phyloP scores from a whole-genome alignment of 2,797 vertebrate species.

The Pelochelys cantorii region DNA sequence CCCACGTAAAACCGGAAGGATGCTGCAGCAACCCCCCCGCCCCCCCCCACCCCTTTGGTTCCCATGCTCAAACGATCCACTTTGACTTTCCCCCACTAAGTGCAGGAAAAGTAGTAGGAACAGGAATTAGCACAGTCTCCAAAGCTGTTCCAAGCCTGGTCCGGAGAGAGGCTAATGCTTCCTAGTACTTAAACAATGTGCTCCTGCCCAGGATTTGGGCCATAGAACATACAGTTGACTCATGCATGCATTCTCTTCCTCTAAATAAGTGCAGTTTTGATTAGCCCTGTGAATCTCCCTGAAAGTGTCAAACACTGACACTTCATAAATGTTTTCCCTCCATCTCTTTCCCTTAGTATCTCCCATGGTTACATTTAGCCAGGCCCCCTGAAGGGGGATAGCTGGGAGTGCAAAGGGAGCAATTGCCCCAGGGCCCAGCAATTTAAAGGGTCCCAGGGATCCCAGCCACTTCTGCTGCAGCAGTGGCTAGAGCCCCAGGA shows the following conservation, averaged over 20 bases:
- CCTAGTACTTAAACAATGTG: background rate
- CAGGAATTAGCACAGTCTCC: background rate
- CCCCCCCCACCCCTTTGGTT: too few relatives aligned
- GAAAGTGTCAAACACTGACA: conserved; percentile 15
- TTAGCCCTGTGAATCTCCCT: conserved; percentile 1
- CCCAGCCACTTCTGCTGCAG: too few relatives aligned
- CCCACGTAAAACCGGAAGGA: too few relatives aligned
- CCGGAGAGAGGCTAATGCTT: background rate
- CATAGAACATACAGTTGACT: conserved; percentile 9
- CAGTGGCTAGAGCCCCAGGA: too few relatives aligned
- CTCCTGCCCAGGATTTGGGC: background rate
- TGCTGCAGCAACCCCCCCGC: too few relatives aligned
- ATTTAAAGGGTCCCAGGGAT: too few relatives aligned
- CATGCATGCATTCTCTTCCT: conserved; percentile 1
- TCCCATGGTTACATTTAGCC: conserved; percentile 26
- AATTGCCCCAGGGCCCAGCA: too few relatives aligned
- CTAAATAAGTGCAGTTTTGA: conserved; percentile 5
- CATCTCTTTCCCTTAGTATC: background rate
- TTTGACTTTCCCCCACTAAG: background rate
- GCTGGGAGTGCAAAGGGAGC: too few relatives aligned
- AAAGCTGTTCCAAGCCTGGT: background rate
- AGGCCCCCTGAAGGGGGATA: background rate
- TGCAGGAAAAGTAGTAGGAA: background rate
- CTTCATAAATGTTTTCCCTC: conserved; percentile 38
- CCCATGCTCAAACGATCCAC: background rate